These are phyloP conservation scores for Drosophila leonis DNA, from an alignment of 2,888 invertebrate species.

Conservation along the genomic window DNA sequence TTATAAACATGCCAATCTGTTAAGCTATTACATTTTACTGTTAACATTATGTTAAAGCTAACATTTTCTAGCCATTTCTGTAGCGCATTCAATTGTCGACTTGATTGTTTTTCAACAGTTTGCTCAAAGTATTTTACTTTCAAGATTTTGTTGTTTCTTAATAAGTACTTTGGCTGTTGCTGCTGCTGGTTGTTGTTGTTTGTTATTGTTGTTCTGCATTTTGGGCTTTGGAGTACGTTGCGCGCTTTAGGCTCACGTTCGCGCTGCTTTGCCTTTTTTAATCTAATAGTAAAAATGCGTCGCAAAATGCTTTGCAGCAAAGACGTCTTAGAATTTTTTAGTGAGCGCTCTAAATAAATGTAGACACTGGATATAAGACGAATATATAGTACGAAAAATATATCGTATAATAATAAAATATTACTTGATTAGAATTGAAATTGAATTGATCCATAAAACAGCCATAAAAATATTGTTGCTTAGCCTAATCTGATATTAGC, in stretches of 20 bases:
- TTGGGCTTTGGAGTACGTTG: constrained; percentile 1
- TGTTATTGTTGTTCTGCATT: constrained; percentile 10
- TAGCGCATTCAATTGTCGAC: constrained; percentile 17
- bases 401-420: background rate
- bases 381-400: background rate
- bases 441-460: background rate
- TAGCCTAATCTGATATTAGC: background rate
- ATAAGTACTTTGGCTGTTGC: constrained; percentile 42
- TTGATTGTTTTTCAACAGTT: background rate
- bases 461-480: background rate
- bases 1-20: background rate
- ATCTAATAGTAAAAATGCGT: constrained; percentile 19
- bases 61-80: background rate
- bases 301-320: background rate
- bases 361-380: background rate
- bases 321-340: background rate
- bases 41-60: constrained; percentile 4
- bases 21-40: background rate
- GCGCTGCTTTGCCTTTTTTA: background rate
- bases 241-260: constrained; percentile 6
- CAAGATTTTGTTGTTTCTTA: constrained; percentile 53
- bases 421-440: background rate
- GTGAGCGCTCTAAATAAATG: background rate
- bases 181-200: constrained; percentile 3
- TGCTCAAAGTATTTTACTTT: constrained; percentile 25